Evolutionary conservation across 1,140 invertebrate species (phyloP), one percentile per base, ranked within the genome.

Genomic region (Acromyrmex echinatior): DNA sequence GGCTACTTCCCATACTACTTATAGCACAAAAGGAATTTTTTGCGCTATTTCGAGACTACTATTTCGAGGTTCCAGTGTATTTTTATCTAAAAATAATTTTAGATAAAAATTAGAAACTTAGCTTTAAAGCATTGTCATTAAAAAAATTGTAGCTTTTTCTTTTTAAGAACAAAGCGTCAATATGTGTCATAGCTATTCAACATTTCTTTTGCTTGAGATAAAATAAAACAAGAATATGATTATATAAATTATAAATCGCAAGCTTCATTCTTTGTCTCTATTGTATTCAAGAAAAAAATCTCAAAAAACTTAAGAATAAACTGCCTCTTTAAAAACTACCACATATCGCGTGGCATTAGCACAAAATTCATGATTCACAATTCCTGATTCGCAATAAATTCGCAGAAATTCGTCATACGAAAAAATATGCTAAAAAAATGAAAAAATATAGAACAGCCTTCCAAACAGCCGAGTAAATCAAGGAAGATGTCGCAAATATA

Each of bases 341-440:
- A 25, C 14, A 70, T 10, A 9, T 51, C 10, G 3, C 2, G 18
- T 39, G 18, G 21, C 10, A 60, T 25, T 60, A 60, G 28, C 65
- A 39, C 21, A 68, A 21, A 70, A 70, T 49, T 70, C n/a, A 18
- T 70, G 45, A 70, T 70, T 70, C 21, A 49, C 45, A 7, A 51
- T 51, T 70, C 21, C 12, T 21, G 39, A 70, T 25, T 70, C 21
- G 12, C 21, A 70, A 21, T 49, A 70, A 7, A 49, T 70, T 49
- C 39, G 0, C 6, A 2, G 12, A 70, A 49, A 70, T 70, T 3
- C 2, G 6, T 49, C 2, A 14, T 68, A 4, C 3, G 10, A 70
- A 70, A 62, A 70, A 45, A 45, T 68, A 39, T 39, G 12, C 49
- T 10, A 1, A 49, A 70, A 70, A 45, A 31, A 63, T 28, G 21